Conservation (phyloP, 2,797 vertebrate species). For the Tachyglossus aculeatus region DNA sequence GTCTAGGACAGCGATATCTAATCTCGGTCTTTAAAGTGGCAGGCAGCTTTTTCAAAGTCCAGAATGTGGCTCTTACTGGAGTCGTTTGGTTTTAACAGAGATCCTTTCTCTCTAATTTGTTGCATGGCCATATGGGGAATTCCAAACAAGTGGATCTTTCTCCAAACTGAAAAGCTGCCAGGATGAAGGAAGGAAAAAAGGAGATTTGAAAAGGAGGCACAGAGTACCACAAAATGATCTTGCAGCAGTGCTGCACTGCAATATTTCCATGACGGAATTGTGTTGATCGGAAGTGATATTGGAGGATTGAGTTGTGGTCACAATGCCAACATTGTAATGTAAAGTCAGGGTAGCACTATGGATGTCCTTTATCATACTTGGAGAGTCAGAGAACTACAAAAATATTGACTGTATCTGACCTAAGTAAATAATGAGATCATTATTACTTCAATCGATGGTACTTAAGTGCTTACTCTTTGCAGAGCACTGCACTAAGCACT, state of each 20-base stretch:
- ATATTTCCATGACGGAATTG: constrained; percentile 19
- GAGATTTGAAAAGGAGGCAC: constrained; percentile 44
- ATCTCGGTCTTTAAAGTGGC: not conserved
- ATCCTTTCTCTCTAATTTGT: constrained; percentile 62
- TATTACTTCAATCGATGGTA: not conserved
- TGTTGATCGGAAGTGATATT: constrained; percentile 24
- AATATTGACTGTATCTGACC: not conserved
- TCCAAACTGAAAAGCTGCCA: constrained; percentile 57
- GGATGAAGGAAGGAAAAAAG: constrained; percentile 39
- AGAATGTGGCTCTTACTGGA: constrained; percentile 25
- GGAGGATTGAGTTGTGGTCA: not conserved
- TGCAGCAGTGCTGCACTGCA: constrained; percentile 15
- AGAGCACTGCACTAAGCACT: constrained; percentile 11
- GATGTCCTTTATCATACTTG: constrained; percentile 4
- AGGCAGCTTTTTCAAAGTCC: constrained; percentile 29
- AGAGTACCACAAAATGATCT: constrained; percentile 38
- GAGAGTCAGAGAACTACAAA: not conserved
- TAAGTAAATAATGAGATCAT: not conserved
- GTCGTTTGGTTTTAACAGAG: constrained; percentile 52
- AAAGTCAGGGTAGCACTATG: not conserved
- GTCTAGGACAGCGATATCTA: not conserved
- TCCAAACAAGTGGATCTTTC: constrained; percentile 65
- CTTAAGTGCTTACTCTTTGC: constrained; percentile 17
- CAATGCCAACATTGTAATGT: not conserved
- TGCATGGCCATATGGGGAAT: constrained; percentile 55